A percentile compares a stretch with the other conserved stretches of the same genome.
phyloP scores from a whole-genome alignment of 1,140 invertebrate genomes.

The Cherax quadricarinatus region DNA sequence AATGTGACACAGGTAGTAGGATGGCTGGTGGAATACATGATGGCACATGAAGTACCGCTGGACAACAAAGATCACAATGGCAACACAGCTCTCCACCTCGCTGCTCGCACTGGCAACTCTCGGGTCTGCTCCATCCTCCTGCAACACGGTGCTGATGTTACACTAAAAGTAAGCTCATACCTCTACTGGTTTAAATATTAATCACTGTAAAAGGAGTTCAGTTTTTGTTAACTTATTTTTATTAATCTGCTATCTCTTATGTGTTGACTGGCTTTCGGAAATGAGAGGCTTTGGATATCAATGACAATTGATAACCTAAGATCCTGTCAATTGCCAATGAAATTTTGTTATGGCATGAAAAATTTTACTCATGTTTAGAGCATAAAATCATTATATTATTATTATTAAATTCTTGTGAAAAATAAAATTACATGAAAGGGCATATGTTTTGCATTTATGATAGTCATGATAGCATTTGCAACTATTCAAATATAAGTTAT shows the following conservation, averaged over 20 bases:
- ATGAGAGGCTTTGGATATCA: neutral
- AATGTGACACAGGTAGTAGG: constrained; percentile 65
- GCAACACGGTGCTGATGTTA: constrained; percentile 74
- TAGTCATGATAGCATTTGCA: too few species aligned
- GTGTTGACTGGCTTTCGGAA: neutral
- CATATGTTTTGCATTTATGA: too few species aligned
- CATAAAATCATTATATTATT: too few species aligned
- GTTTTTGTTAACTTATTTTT: neutral
- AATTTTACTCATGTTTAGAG: too few species aligned
- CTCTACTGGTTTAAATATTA: neutral
- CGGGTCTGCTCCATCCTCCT: constrained; percentile 73
- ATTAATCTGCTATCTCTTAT: neutral
- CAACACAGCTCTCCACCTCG: constrained; percentile 77
- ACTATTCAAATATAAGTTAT: too few species aligned
- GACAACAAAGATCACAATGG: constrained; percentile 75
- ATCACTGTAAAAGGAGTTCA: neutral
- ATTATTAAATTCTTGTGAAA: too few species aligned
- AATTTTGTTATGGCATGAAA: too few species aligned
- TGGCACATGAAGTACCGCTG: constrained; percentile 72
- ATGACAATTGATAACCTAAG: neutral
- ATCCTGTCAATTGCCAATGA: neutral
- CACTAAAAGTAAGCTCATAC: constrained; percentile 72
- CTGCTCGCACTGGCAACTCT: constrained; percentile 74
- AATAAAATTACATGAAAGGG: too few species aligned
- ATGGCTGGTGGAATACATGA: constrained; percentile 74